These are phyloP conservation scores for Centropus bengalensis DNA, from an alignment of 2,113 vertebrate genomes.

Conservation along the genomic window DNA sequence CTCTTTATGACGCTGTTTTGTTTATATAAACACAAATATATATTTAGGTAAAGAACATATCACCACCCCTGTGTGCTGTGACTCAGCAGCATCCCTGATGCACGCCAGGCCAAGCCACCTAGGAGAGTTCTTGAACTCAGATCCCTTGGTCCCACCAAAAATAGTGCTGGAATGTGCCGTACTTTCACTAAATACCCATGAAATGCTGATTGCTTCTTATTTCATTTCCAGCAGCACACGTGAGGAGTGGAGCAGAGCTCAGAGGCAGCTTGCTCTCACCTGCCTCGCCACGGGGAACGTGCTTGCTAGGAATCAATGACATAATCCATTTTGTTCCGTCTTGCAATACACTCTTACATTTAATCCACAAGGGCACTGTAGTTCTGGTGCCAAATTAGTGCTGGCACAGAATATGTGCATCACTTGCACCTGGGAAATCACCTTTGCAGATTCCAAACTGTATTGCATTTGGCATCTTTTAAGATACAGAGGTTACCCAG, in stretches of 20 bases:
- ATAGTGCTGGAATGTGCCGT: not conserved
- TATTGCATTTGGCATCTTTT: not conserved
- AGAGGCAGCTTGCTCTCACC: not conserved
- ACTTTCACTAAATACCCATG: not conserved
- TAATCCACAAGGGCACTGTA: not conserved
- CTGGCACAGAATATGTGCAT: not conserved
- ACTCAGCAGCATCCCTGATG: not conserved
- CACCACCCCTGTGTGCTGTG: not conserved
- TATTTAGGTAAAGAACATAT: not conserved
- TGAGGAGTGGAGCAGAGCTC: not conserved
- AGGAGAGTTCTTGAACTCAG: not conserved
- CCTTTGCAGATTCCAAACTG: not conserved
- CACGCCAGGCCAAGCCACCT: not conserved
- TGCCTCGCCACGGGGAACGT: not conserved
- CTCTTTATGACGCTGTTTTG: not conserved
- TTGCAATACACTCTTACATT: not conserved
- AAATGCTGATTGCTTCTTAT: not conserved
- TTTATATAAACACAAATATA: not conserved
- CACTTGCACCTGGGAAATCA: not conserved
- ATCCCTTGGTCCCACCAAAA: not conserved
- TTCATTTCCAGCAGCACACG: not conserved
- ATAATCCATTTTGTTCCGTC: not conserved
- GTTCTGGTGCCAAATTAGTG: constrained; percentile 9
- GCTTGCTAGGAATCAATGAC: not conserved
- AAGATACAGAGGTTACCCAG: not conserved